These are phyloP conservation scores for Choloepus hoffmanni DNA, from an alignment of 2,113 vertebrate species.

Conservation along the genomic window DNA sequence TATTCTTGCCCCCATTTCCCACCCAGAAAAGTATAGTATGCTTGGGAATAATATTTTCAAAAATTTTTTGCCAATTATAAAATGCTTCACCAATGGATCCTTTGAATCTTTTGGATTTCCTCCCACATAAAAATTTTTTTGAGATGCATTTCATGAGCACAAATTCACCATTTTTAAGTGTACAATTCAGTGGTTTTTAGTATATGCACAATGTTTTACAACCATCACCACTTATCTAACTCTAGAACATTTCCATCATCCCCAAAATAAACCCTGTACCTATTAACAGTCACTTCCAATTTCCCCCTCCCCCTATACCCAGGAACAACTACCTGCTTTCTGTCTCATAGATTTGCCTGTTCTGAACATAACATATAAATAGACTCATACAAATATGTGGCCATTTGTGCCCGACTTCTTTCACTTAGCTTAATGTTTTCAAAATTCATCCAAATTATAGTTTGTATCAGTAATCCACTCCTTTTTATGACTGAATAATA, in stretches of 20 bases:
- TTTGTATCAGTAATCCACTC: not conserved
- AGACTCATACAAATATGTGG: not conserved
- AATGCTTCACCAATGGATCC: not conserved
- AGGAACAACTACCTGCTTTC: not conserved
- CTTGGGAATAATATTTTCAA: not conserved
- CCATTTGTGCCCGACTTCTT: not conserved
- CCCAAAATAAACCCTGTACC: not conserved
- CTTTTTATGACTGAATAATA: not conserved
- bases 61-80: not conserved
- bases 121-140: not conserved
- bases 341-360: not conserved
- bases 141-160: not conserved
- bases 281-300: not conserved
- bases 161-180: not conserved
- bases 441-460: not conserved
- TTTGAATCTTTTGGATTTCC: not conserved
- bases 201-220: not conserved
- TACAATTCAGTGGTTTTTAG: not conserved
- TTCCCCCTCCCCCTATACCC: not conserved
- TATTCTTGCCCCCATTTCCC: not conserved
- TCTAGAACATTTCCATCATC: not conserved
- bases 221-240: not conserved
- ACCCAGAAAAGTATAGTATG: not conserved
- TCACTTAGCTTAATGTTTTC: constrained; percentile 22
- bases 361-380: not conserved